Conservation (phyloP, 2,797 vertebrate species). For the Erpetoichthys calabaricus region DNA sequence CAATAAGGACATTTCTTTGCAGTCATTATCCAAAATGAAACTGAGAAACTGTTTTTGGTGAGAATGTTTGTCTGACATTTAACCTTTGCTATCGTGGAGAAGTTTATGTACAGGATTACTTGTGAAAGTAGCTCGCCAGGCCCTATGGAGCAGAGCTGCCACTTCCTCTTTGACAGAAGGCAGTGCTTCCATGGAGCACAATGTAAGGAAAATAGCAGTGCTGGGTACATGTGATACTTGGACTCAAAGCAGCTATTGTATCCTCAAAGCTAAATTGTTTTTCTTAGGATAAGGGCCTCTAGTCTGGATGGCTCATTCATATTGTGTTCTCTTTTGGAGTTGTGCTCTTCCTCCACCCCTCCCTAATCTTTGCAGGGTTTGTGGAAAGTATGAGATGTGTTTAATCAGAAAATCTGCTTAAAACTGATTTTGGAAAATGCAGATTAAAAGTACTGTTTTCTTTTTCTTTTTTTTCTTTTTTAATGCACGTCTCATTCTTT, state of each 20-base stretch:
- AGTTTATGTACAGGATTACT: conserved; percentile 1
- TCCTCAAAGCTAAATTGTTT: conserved; percentile 19
- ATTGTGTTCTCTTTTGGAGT: conserved; percentile 20
- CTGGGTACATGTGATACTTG: conserved; percentile 34
- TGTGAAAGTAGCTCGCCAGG: neutral
- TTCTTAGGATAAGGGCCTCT: conserved; percentile 22
- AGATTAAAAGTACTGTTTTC: too few relatives aligned
- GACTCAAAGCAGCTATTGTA: conserved; percentile 40
- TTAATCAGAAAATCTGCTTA: too few relatives aligned
- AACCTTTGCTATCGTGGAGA: conserved; percentile 14
- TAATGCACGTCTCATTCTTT: too few relatives aligned
- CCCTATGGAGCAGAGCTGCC: conserved; percentile 9
- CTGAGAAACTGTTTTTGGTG: too few relatives aligned
- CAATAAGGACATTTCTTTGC: too few relatives aligned
- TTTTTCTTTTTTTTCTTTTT: too few relatives aligned
- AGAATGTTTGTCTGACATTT: neutral
- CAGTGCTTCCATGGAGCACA: conserved; percentile 36
- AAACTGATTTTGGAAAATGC: too few relatives aligned
- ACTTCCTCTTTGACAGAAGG: conserved; percentile 45
- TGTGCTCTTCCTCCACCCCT: too few relatives aligned
- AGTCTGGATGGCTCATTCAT: conserved; percentile 9
- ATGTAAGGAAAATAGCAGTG: conserved; percentile 48
- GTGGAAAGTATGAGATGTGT: too few relatives aligned
- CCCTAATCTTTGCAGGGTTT: too few relatives aligned
- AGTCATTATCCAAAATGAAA: too few relatives aligned